Conservation (phyloP, 2,888 invertebrate genomes). For the Drosophila macrospina region DNA sequence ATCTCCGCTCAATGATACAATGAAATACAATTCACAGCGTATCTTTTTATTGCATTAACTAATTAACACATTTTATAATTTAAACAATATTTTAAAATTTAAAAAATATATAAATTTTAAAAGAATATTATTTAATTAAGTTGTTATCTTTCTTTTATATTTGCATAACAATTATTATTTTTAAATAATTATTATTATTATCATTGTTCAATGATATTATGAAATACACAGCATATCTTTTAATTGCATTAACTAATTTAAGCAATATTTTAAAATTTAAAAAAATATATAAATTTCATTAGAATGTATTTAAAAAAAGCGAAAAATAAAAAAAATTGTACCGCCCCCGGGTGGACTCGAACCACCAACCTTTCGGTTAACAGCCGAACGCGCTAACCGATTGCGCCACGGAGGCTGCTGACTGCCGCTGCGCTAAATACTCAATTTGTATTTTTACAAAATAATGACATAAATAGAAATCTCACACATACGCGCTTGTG, state of each 20-base stretch:
- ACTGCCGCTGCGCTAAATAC: constrained; percentile 16
- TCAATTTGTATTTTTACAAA: not conserved
- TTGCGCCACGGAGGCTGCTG: constrained; percentile 92
- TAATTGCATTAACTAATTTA: too few species aligned
- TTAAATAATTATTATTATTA: too few species aligned
- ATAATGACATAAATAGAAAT: not conserved
- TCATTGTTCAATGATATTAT: too few species aligned
- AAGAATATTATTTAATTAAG: not conserved
- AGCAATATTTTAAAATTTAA: not conserved
- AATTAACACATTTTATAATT: too few species aligned
- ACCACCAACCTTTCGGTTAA: constrained; percentile 99
- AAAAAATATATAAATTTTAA: too few species aligned
- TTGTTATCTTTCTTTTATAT: not conserved
- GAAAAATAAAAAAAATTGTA: constrained; percentile 8
- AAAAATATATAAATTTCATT: constrained; percentile 4
- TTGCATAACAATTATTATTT: not conserved
- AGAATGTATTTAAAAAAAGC: not conserved
- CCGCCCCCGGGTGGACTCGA: constrained; percentile 87
- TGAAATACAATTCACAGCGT: too few species aligned
- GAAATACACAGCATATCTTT: too few species aligned
- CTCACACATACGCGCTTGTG: not conserved
- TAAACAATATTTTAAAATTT: too few species aligned
- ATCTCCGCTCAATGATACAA: too few species aligned
- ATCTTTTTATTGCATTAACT: too few species aligned
- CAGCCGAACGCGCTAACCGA: constrained; percentile 99